Base-by-base conservation (phyloP, 2,888 invertebrate genomes). In the Muscina levida region DNA sequence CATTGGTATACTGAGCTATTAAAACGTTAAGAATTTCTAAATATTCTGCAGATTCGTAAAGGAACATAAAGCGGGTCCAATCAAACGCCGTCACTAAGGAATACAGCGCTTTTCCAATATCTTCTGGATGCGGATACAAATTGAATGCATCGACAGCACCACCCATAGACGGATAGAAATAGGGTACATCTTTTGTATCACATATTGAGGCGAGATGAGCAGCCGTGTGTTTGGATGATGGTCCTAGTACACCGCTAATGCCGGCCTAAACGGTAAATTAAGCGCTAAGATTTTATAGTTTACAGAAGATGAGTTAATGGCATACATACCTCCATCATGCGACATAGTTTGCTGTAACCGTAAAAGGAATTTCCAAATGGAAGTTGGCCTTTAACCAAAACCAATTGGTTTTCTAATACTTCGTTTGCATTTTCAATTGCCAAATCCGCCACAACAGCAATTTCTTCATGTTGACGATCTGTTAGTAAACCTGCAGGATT, bases 61-160 rank as follows among this genome's bases (percentile, higher is more conserved):
- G 92, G 84, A 98, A 93, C 31, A 96, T 96, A 86, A 97, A 97
- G 57, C 93, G 92, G 71, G 93, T 93, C 98, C 98, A 98, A 39
- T 93, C 93, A 91, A 94, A 96, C 8, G 93, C 92, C 75, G 91
- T 91, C 6, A 97, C 93, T 42, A 97, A 91, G 83, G 94, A 94
- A 44, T 93, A 91, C 82, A 94, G 93, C 4, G 94, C 93, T 92
- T 93, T 84, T n/a, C 93, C 91, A 5, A 94, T 87, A n/a, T 92
- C 91, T n/a, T 91, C 88, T 1, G 93, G 92, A 85, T 94, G 92
- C 0, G 97, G 97, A 91, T 94, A 94, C 79, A 97, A 91, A 90
- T 96, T 97, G 4, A 89, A 86, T 22, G 91, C 91, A 31, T 92
- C 92, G 86, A 92, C 91, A 81, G 93, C 92, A 72, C 93, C 92